Evolutionary conservation across 2,888 invertebrate species (phyloP).

Genomic region (Apotomis turbidana): DNA sequence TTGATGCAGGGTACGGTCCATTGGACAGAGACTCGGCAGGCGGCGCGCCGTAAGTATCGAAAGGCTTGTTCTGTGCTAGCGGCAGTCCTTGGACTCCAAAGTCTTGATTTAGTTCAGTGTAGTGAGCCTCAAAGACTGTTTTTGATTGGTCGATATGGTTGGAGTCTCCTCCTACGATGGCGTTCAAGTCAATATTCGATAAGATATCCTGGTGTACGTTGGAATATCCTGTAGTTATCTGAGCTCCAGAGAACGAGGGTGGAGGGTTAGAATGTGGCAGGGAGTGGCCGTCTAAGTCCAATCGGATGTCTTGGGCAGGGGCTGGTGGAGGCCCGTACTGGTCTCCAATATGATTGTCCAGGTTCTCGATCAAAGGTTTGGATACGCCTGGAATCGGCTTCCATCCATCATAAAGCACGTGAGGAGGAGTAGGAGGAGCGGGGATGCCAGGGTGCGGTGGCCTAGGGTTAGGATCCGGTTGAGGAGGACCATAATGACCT

Average conservation of each 20-base stretch:
- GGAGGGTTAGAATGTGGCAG: slow-evolving; percentile 54
- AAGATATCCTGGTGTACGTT: slow-evolving; percentile 77
- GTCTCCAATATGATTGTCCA: slow-evolving; percentile 56
- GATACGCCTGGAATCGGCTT: slow-evolving; percentile 90
- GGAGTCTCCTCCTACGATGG: slow-evolving; percentile 75
- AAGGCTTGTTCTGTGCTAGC: slow-evolving; percentile 53
- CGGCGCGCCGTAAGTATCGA: slow-evolving; percentile 72
- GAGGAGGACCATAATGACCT: slow-evolving; percentile 84
- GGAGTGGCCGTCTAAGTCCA: slow-evolving; percentile 61
- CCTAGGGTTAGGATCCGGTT: slow-evolving; percentile 83
- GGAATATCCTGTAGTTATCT: slow-evolving; percentile 72
- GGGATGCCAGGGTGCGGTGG: slow-evolving; percentile 88
- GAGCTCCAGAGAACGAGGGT: slow-evolving; percentile 59
- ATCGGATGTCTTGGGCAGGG: slow-evolving; percentile 59
- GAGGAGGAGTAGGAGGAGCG: slow-evolving; percentile 89
- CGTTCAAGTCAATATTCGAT: slow-evolving; percentile 70
- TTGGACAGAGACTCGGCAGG: slow-evolving; percentile 74
- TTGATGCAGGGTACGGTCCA: slow-evolving; percentile 66
- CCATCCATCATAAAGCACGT: slow-evolving; percentile 93
- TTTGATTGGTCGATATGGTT: slow-evolving; percentile 79
- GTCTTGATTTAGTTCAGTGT: slow-evolving; percentile 63
- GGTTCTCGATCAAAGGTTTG: slow-evolving; percentile 67
- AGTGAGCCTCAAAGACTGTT: slow-evolving; percentile 80
- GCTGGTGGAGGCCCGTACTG: slow-evolving; percentile 71
- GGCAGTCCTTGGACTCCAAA: slow-evolving; percentile 14